These are phyloP conservation scores for Trissonchulus latispiculum DNA, from an alignment of 2,888 invertebrate genomes.

Conservation along the genomic window DNA sequence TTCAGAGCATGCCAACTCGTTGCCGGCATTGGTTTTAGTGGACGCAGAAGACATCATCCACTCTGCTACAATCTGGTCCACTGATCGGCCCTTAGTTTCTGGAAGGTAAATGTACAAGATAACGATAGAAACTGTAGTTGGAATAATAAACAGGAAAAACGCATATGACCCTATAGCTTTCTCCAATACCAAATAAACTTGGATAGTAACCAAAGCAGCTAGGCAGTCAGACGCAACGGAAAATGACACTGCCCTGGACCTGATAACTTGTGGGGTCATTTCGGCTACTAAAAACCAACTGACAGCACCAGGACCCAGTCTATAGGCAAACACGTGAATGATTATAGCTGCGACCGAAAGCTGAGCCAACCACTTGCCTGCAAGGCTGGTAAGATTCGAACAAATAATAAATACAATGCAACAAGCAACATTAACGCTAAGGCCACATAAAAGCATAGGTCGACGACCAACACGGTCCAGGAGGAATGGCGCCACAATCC, in stretches of 20 bases:
- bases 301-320: slow-evolving; percentile 11
- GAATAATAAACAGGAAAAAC: slow-evolving; percentile 19
- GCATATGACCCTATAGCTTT: slow-evolving; percentile 11
- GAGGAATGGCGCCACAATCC: slow-evolving; percentile 1
- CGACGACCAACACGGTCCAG: slow-evolving; percentile 14
- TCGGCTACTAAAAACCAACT: not conserved
- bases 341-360: not conserved
- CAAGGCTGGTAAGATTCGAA: not conserved
- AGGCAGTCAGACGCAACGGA: slow-evolving; percentile 14
- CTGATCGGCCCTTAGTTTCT: slow-evolving; percentile 90
- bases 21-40: too few species aligned
- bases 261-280: slow-evolving; percentile 3
- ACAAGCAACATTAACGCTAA: not conserved
- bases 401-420: not conserved
- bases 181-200: not conserved
- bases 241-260: slow-evolving; percentile 10
- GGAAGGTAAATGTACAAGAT: slow-evolving; percentile 61
- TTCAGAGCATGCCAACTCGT: too few species aligned
- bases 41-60: too few species aligned
- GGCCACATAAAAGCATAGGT: not conserved
- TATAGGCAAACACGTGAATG: not conserved
- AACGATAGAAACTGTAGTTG: not conserved
- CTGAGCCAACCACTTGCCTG: not conserved
- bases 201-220: not conserved
- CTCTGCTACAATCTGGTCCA: slow-evolving; percentile 67